Conservation (phyloP, 2,888 invertebrate species). For the Crematogaster levior region DNA sequence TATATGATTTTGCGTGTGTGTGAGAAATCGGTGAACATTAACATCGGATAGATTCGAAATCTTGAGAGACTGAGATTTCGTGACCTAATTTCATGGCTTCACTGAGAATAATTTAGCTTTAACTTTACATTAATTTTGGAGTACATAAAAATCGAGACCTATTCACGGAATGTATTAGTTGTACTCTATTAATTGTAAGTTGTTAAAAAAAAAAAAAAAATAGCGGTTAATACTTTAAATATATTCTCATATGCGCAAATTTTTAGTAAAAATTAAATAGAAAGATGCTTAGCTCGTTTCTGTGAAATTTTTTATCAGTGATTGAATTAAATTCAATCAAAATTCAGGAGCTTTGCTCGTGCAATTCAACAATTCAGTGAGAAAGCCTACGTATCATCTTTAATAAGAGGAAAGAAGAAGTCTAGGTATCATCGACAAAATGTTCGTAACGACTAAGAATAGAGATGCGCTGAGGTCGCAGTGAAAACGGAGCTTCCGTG, state of each 20-base stretch:
- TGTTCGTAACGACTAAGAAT: not conserved
- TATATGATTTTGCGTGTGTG: not conserved
- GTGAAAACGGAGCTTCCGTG: conserved; percentile 40
- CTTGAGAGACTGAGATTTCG: conserved; percentile 16
- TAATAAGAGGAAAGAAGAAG: not conserved
- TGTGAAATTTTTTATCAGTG: not conserved
- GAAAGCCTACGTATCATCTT: not conserved
- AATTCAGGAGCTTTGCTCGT: not conserved
- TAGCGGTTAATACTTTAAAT: not conserved
- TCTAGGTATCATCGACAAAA: not conserved
- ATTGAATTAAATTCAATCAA: conserved; percentile 5
- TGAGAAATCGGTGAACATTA: not conserved
- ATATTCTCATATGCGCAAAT: not conserved
- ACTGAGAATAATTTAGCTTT: conserved; percentile 49
- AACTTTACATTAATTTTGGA: too few species aligned
- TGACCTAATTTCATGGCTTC: conserved; percentile 55
- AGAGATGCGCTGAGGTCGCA: conserved; percentile 15
- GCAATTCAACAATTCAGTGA: not conserved
- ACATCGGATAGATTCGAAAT: conserved; percentile 7
- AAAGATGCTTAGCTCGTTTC: not conserved
- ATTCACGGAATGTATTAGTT: not conserved
- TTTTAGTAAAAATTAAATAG: not conserved
- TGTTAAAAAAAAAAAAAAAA: not conserved
- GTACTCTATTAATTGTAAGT: too few species aligned
- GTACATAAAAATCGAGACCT: not conserved